Percentiles rank a stretch among this genome's conserved stretches.
Conservation (phyloP, 1,140 invertebrate genomes). For the Nylanderia fulva region DNA sequence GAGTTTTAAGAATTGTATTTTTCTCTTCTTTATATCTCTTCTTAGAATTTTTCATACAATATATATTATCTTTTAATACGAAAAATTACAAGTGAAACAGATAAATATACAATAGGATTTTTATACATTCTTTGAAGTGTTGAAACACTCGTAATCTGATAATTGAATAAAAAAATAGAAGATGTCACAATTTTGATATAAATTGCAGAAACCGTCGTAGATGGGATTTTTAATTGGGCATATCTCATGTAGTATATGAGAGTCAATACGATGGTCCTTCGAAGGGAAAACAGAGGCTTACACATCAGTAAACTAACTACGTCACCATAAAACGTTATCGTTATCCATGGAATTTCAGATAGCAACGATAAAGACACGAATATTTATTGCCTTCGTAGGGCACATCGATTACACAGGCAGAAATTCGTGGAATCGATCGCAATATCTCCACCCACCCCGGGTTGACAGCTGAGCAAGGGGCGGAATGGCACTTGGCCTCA, state of each 20-base stretch:
- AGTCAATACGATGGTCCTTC: background rate
- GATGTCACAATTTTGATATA: background rate
- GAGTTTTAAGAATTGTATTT: background rate
- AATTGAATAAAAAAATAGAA: background rate
- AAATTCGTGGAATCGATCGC: conserved; percentile 50
- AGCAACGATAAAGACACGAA: background rate
- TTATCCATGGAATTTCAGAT: background rate
- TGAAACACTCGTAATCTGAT: background rate
- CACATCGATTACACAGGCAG: conserved; percentile 34
- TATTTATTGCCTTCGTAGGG: conserved; percentile 16
- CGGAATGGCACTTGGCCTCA: conserved; percentile 52
- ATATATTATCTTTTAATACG: background rate
- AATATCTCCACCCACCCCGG: conserved; percentile 2
- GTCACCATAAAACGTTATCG: background rate
- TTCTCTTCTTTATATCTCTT: background rate
- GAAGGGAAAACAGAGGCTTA: background rate
- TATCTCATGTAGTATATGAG: background rate
- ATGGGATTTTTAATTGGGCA: background rate
- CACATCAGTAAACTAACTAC: background rate
- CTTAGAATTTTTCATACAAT: background rate
- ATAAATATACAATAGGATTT: background rate
- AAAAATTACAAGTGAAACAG: background rate
- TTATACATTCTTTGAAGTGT: background rate
- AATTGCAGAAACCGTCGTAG: background rate
- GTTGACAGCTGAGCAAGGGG: conserved; percentile 32